Percentiles rank a stretch among this genome's conserved stretches.
These are phyloP conservation scores for Urosaurus nigricauda DNA, from an alignment of 2,797 vertebrate species.

Conservation along the genomic window DNA sequence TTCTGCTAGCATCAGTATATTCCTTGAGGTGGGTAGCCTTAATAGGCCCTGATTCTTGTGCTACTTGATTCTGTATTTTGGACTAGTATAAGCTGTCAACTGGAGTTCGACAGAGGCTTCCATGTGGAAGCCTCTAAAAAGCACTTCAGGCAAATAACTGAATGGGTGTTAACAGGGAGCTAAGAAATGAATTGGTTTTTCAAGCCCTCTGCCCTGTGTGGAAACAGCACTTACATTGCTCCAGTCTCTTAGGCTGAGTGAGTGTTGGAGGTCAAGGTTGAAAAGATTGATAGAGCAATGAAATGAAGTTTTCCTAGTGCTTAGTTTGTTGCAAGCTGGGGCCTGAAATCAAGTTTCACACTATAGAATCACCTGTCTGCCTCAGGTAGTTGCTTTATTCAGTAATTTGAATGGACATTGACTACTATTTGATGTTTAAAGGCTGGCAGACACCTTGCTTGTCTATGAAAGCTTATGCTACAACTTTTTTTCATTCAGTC, in stretches of 20 bases:
- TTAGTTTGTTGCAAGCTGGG: slow-evolving; percentile 59
- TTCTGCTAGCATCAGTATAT: background rate
- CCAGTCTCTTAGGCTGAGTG: slow-evolving; percentile 54
- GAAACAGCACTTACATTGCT: slow-evolving; percentile 67
- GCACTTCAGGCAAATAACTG: slow-evolving; percentile 63
- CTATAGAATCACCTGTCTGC: slow-evolving; percentile 52
- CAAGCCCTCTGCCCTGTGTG: slow-evolving; percentile 72
- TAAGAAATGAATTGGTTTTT: slow-evolving; percentile 66
- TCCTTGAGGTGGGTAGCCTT: background rate
- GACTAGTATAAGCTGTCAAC: slow-evolving; percentile 16
- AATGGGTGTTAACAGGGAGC: slow-evolving; percentile 64
- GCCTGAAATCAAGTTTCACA: slow-evolving; percentile 64
- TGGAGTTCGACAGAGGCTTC: background rate
- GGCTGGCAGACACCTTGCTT: background rate
- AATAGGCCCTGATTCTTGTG: background rate
- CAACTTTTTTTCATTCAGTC: too few species aligned
- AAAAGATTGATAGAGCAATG: slow-evolving; percentile 69
- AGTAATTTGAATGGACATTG: slow-evolving; percentile 21
- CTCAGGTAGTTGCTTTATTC: slow-evolving; percentile 36
- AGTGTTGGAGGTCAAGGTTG: slow-evolving; percentile 66
- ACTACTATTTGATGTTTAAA: background rate
- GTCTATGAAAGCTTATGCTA: too few species aligned
- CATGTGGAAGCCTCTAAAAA: slow-evolving; percentile 30
- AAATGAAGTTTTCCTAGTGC: slow-evolving; percentile 74
- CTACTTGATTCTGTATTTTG: background rate